Conservation (phyloP, 2,797 vertebrate genomes). For the Amblyopsis hoosieri region DNA sequence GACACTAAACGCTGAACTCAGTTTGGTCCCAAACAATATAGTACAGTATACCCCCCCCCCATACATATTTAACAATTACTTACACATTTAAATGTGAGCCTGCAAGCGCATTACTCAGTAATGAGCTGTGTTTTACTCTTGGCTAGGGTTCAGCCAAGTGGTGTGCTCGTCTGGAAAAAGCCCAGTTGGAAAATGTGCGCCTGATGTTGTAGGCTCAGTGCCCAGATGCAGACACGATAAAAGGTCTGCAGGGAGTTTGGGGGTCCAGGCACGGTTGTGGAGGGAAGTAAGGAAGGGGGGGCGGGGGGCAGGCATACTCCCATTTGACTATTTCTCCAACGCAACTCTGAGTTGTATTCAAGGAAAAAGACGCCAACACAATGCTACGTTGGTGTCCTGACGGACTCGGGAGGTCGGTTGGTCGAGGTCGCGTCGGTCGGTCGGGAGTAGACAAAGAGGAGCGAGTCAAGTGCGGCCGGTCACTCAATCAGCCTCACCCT, state of each 20-base stretch:
- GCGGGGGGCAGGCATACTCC: background rate
- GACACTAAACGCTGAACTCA: constrained; percentile 11
- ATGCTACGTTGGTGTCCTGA: background rate
- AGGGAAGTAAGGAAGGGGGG: background rate
- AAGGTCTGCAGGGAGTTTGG: constrained; percentile 62
- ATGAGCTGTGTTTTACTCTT: constrained; percentile 74
- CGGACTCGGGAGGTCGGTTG: too few relatives aligned
- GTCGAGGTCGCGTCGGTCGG: too few relatives aligned
- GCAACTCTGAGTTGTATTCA: too few relatives aligned
- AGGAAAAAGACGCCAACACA: too few relatives aligned
- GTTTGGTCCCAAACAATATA: background rate
- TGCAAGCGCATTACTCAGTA: constrained; percentile 73
- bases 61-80: constrained; percentile 69
- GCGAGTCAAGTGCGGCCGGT: background rate
- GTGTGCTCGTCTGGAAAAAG: constrained; percentile 69
- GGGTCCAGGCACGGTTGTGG: background rate
- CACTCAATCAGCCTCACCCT: constrained; percentile 56
- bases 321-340: too few relatives aligned
- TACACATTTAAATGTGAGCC: constrained; percentile 68
- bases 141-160: constrained; percentile 69
- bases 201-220: constrained; percentile 76
- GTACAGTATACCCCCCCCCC: background rate
- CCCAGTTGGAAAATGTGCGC: constrained; percentile 74
- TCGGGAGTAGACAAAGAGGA: too few relatives aligned
- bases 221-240: constrained; percentile 79